Percentiles rank a stretch among this genome's conserved stretches.
phyloP scores from a whole-genome alignment of 1,140 invertebrate genomes.

The Eueides isabella region DNA sequence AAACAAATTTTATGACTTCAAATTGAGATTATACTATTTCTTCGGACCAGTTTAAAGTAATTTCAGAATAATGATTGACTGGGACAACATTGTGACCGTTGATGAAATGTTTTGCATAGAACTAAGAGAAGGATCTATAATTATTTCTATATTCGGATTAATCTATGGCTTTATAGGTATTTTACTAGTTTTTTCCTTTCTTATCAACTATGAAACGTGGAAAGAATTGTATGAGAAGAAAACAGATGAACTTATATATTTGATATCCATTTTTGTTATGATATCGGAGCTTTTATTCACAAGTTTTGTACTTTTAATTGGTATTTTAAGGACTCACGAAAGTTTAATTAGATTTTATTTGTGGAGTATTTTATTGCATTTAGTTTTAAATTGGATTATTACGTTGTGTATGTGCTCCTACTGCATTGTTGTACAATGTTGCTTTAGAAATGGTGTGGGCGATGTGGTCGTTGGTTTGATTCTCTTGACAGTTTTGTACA shows the following conservation, averaged over 20 bases:
- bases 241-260: conserved; percentile 42
- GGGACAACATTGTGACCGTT: conserved; percentile 18
- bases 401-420: conserved; percentile 34
- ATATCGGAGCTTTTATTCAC: conserved; percentile 41
- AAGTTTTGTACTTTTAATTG: conserved; percentile 45
- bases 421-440: conserved; percentile 33
- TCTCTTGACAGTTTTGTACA: conserved; percentile 36
- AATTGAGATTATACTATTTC: not conserved
- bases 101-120: conserved; percentile 42
- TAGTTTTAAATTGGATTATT: conserved; percentile 38
- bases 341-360: conserved; percentile 42
- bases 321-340: conserved; percentile 34
- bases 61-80: conserved; percentile 11
- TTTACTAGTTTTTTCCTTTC: conserved; percentile 38
- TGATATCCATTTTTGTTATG: conserved; percentile 37
- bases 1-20: not conserved
- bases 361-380: conserved; percentile 41
- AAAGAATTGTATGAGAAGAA: conserved; percentile 46
- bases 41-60: not conserved
- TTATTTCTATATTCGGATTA: conserved; percentile 44
- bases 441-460: conserved; percentile 31
- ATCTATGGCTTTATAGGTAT: conserved; percentile 44
- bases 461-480: conserved; percentile 27
- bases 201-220: conserved; percentile 45
- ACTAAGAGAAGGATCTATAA: conserved; percentile 42